Percentiles rank a stretch among this genome's conserved stretches.
These are phyloP conservation scores for Acinonyx jubatus DNA, from an alignment of 2,113 vertebrate species.

Conservation along the genomic window DNA sequence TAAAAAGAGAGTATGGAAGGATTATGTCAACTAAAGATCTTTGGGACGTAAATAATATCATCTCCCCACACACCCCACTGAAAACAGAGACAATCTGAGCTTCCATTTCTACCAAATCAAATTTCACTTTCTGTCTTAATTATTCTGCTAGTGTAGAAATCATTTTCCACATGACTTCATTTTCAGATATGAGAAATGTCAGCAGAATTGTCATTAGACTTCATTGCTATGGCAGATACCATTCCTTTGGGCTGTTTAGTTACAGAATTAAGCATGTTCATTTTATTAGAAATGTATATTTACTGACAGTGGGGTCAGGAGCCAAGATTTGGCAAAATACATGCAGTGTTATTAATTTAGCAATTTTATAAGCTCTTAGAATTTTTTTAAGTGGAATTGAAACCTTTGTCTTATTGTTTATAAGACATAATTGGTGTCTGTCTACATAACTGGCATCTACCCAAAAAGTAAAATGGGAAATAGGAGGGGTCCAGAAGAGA, in stretches of 20 bases:
- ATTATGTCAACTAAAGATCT: not conserved
- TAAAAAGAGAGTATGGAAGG: not conserved
- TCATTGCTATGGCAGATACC: conserved; percentile 32
- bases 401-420: not conserved
- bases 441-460: not conserved
- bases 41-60: not conserved
- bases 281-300: conserved; percentile 51
- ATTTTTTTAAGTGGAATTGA: not conserved
- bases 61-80: not conserved
- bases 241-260: conserved; percentile 5
- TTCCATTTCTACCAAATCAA: conserved; percentile 39
- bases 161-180: conserved; percentile 71
- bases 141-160: conserved; percentile 58
- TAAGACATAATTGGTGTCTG: not conserved
- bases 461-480: not conserved
- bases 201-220: conserved; percentile 55
- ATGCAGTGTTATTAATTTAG: conserved; percentile 33
- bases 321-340: not conserved
- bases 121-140: conserved; percentile 54
- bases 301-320: conserved; percentile 37
- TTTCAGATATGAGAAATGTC: conserved; percentile 49
- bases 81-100: not conserved
- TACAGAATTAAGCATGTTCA: not conserved
- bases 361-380: conserved; percentile 9
- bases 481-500: not conserved